Evolutionary conservation across 2,113 vertebrate species (phyloP).

Genomic region (Perognathus longimembris): DNA sequence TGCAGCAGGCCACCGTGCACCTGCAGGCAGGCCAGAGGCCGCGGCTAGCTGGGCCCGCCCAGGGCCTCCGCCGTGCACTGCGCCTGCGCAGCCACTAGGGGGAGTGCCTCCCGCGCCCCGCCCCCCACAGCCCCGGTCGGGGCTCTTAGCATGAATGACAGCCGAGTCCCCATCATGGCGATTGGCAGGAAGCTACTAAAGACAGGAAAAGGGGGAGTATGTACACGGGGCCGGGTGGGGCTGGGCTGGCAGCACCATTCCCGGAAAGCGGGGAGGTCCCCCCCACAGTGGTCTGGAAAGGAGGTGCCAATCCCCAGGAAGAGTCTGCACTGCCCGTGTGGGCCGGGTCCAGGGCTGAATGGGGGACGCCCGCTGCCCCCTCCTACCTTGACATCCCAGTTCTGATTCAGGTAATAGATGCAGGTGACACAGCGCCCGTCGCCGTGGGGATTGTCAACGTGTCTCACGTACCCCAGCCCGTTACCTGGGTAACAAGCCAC

Average conservation of each 20-base stretch:
- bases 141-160: conserved; percentile 35
- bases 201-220: conserved; percentile 55
- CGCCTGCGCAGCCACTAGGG: conserved; percentile 4
- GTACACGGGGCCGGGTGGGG: conserved; percentile 8
- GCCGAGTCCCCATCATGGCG: conserved; percentile 63
- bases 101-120: not conserved
- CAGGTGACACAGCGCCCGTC: conserved; percentile 96
- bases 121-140: conserved; percentile 46
- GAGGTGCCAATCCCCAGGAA: conserved; percentile 13
- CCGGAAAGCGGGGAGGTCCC: conserved; percentile 1
- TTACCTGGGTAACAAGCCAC: conserved; percentile 96
- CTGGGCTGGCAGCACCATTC: conserved; percentile 42
- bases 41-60: not conserved
- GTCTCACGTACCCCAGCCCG: conserved; percentile 93
- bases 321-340: not conserved
- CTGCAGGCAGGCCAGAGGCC: conserved; percentile 77
- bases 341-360: not conserved
- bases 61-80: not conserved
- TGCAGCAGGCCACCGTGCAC: conserved; percentile 93
- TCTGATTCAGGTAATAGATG: conserved; percentile 96
- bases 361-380: not conserved
- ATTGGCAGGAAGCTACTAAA: conserved; percentile 69
- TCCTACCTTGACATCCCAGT: conserved; percentile 93
- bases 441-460: conserved; percentile 95
- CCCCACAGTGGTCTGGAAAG: not conserved